Evolutionary conservation across 92 coral and sea anemone genomes (phyloP), one percentile per base, ranked within the genome.

Genomic region (Ricordea florida): DNA sequence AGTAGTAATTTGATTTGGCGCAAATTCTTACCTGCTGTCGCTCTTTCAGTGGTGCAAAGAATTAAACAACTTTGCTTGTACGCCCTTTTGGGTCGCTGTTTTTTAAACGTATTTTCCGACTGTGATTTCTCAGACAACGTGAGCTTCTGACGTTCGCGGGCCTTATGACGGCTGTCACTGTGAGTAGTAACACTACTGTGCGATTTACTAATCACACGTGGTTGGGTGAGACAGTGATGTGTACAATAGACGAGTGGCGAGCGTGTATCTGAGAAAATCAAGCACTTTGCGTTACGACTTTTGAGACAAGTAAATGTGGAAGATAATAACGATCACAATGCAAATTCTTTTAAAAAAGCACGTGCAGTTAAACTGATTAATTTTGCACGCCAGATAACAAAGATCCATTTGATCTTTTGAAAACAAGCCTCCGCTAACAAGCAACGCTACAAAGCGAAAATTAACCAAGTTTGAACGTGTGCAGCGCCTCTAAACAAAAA

Each of bases 241-340:
- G 76, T 84, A 88, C 87, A 60, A 84, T 30, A 29, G 48, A 58
- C 1, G 11, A 16, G 28, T 37, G 33, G 47, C 66, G 34, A 69
- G 67, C 82, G 74, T 60, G 82, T 33, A 69, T 79, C 63, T 62
- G 71, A 47, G 26, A 69, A 69, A 69, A 51, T 33, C 65, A 59
- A 5, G 45, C 70, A 30, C 82, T 44, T 64, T 63, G 57, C 48
- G 73, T 31, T 73, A 25, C 57, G 77, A 76, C 53, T 69, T 69
- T 77, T 58, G 41, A 63, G 66, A 84, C 79, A 81, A 84, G 63
- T 47, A 59, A 66, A 73, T 37, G 76, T 42, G 13, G 62, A 66
- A 56, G 25, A 73, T 90, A 88, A 90, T 87, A 76, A 59, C 79
- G 25, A 50, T 74, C 67, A 74, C 90, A 83, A 88, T 91, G 81